Base-by-base conservation (phyloP, 2,888 invertebrate genomes). In the Cryptophagus acutangulus region DNA sequence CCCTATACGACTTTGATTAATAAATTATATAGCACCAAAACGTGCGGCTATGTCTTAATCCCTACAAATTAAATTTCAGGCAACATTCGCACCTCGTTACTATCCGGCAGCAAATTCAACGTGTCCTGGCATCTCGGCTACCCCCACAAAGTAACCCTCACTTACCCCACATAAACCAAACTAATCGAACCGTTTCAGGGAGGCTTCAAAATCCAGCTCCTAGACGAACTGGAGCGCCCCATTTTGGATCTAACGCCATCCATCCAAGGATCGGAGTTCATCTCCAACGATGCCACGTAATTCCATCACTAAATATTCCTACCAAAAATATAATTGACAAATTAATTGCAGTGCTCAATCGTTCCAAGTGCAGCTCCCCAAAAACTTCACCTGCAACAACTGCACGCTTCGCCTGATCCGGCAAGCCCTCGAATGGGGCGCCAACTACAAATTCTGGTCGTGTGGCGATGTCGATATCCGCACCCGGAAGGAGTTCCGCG, bases 71-170 rank as follows among this genome's bases (percentile, higher is more conserved):
- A 34, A 18, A 18, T 75, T 77, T 17, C 78, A 90, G 91, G 90
- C 53, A 76, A 80, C 57, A 74, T 84, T 59, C 81, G 79, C 66
- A 92, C 93, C 20, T 80, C 87, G 14, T 74, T 93, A 58, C 66
- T 86, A 46, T 79, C 89, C 12, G 93, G 92, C 38, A 83, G 90
- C 46, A 78, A 78, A 47, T 82, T 95, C 61, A 92, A 87, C 70
- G 84, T 92, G 34, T 84, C 90, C 46, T 95, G 94, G 94, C 92
- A 92, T 70, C 76, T 94, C 58, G 90, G 92, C 8, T 94, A 92
- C 71, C 89, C 94, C 3, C 94, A 95, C 65, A 76, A 81, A 73
- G 89, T 89, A 73, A 79, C 81, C 74, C n/a, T n/a, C n/a, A n/a
- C n/a, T n/a, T n/a, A n/a, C n/a, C n/a, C n/a, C n/a, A n/a, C n/a